Conservation (phyloP, 2,113 vertebrate species). For the Limnothrissa miodon region DNA sequence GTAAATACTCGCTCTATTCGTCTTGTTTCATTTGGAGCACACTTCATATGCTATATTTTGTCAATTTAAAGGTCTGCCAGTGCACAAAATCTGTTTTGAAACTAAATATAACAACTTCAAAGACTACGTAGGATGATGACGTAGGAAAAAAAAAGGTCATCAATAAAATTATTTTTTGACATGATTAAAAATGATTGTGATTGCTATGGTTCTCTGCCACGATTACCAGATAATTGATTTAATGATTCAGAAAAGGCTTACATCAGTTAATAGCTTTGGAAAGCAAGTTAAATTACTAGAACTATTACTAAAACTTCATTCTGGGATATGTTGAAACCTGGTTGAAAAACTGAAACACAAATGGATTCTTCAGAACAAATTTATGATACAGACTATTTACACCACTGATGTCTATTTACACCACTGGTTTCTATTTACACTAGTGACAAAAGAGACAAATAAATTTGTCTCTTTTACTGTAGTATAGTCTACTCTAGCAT, state of each 20-base stretch:
- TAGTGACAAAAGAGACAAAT: no score
- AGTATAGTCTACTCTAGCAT: no score
- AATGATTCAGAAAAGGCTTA: not conserved
- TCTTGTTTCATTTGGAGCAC: conserved; percentile 43
- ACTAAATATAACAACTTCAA: not conserved
- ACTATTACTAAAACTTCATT: not conserved
- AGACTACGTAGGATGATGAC: not conserved
- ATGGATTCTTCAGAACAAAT: not conserved
- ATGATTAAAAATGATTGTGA: not conserved
- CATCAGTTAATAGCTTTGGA: not conserved
- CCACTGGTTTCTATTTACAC: no score
- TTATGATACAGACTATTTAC: no score
- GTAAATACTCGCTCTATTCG: conserved; percentile 40
- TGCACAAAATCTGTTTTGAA: not conserved
- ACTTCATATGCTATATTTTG: not conserved
- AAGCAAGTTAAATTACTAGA: not conserved
- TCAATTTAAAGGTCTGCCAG: conserved; percentile 1
- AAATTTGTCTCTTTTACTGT: no score
- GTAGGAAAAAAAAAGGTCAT: not conserved
- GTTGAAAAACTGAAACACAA: not conserved
- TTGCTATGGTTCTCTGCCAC: no score
- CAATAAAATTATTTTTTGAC: not conserved
- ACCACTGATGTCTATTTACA: no score
- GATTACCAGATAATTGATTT: not conserved
- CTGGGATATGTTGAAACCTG: not conserved